phyloP scores from a whole-genome alignment of 2,797 vertebrate species.

The Agapornis canus region DNA sequence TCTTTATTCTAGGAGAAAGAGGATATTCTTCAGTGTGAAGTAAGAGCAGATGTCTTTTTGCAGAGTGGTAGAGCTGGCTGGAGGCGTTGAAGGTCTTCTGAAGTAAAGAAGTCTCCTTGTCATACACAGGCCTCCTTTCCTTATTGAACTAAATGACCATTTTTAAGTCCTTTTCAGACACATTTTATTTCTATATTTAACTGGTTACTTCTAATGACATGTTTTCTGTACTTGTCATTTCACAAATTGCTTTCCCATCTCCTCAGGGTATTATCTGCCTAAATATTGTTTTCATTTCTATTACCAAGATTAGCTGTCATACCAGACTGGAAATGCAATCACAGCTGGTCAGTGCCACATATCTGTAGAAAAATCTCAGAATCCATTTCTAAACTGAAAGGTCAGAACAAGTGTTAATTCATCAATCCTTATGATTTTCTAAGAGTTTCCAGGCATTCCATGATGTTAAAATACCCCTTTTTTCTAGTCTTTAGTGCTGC shows the following conservation, averaged over 20 bases:
- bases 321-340: not conserved
- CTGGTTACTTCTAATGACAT: not conserved
- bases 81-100: not conserved
- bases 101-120: not conserved
- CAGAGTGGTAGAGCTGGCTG: not conserved
- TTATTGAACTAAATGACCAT: not conserved
- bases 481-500: not conserved
- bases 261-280: not conserved
- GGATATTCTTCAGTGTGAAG: not conserved
- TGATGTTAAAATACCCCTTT: not conserved
- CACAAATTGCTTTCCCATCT: not conserved
- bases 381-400: not conserved
- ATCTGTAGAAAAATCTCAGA: not conserved
- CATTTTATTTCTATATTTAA: not conserved
- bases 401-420: constrained; percentile 1
- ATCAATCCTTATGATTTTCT: not conserved
- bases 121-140: not conserved
- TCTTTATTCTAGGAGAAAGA: not conserved
- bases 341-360: not conserved
- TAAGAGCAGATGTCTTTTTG: not conserved
- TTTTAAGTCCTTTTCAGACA: not conserved
- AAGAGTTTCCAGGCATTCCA: not conserved
- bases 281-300: not conserved
- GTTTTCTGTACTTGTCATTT: not conserved
- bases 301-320: not conserved